phyloP scores from a whole-genome alignment of 2,113 vertebrate genomes.

The Zosterops japonicus region DNA sequence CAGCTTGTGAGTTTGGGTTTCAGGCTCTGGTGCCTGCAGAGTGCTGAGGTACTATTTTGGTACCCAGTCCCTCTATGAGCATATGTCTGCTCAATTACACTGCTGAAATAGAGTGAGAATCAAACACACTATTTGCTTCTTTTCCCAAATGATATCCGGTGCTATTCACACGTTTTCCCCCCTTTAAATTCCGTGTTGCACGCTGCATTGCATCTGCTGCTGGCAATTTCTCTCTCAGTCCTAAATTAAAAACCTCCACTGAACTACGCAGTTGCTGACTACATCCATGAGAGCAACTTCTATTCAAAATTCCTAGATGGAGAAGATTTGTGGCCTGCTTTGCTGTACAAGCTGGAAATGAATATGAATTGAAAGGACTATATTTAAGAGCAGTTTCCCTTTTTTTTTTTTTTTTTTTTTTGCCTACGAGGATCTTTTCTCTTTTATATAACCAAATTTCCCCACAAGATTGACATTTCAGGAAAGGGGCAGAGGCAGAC shows the following conservation, averaged over 20 bases:
- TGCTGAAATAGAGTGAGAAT: constrained; percentile 1
- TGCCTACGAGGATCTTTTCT: constrained; percentile 59
- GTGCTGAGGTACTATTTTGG: constrained; percentile 1
- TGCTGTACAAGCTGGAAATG: not conserved
- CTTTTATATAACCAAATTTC: constrained; percentile 67
- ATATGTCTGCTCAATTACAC: not conserved
- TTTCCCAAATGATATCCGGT: constrained; percentile 10
- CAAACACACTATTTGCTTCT: constrained; percentile 5
- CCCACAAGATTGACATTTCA: constrained; percentile 73
- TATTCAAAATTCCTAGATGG: constrained; percentile 49
- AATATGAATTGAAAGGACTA: constrained; percentile 39
- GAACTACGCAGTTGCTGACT: constrained; percentile 14
- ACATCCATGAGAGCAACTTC: not conserved
- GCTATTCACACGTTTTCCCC: constrained; percentile 8
- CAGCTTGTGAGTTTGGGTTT: not conserved
- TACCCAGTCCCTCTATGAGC: not conserved
- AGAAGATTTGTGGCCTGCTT: not conserved
- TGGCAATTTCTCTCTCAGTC: constrained; percentile 64
- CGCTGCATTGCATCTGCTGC: constrained; percentile 38
- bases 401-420: not conserved
- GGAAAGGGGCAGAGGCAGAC: constrained; percentile 66
- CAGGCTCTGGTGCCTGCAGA: not conserved
- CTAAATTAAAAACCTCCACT: constrained; percentile 62
- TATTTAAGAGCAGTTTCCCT: not conserved
- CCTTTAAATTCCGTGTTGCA: constrained; percentile 31